Base-by-base conservation (phyloP, 2,888 invertebrate genomes). In the Pseudolycoriella hygida region DNA sequence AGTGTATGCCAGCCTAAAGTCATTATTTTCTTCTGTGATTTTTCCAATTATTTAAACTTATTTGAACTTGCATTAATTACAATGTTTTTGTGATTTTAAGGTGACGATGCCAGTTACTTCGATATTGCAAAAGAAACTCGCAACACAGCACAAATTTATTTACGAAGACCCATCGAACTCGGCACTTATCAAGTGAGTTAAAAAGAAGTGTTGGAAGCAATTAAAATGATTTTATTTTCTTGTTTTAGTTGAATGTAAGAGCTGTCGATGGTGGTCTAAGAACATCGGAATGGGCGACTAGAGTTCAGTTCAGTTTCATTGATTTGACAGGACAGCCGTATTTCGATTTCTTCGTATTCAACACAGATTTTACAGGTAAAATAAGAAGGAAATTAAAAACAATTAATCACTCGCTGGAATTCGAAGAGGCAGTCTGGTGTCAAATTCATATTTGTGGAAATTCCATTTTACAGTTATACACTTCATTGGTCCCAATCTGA, bases 271-370 rank as follows among this genome's bases (percentile, higher is more conserved):
- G 68, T 4, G 72, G 53, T 17, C 51, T 50, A 11, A 50, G 50
- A 43, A 39, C 44, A n/a, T 52, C 54, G 2, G 44, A 37, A 12
- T 46, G 51, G 46, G 42, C 53, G 14, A 52, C 54, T 38, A 55
- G 63, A 2, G 49, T 70, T 32, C 58, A 53, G 2, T 57, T 70
- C 0, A 58, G 66, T 17, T 71, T 71, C 52, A 66, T 73, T 25
- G 67, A 71, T 14, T 66, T 67, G 14, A 57, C 62, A 30, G 68
- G 66, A 2, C 65, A 66, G 12, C 73, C 73, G 0, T 52, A 57
- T 15, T 73, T 73, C 54, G 8, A 46, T 0, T 40, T 34, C 0
- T 51, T 50, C 1, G 53, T 43, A 17, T 54, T 50, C 31, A 34
- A 49, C 25, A 53, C 54, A 8, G 47, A 53, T 45, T 56, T 56